A percentile compares a stretch with the other conserved stretches of the same genome.
Conservation (phyloP, 2,113 vertebrate species). For the Nothoprocta perdicaria region DNA sequence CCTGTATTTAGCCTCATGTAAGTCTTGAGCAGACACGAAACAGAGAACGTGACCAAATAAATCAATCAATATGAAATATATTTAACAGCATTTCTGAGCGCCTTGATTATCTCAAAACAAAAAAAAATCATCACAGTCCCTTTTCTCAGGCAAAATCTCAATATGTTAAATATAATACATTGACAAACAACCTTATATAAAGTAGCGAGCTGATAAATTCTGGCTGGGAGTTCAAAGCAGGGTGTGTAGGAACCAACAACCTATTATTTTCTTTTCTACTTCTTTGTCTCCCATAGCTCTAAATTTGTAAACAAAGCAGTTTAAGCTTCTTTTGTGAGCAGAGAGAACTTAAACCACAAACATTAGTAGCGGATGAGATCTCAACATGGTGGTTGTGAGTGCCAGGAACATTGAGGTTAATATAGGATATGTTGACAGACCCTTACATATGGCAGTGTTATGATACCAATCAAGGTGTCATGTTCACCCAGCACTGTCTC, state of each 20-base stretch:
- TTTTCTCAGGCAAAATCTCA: background rate
- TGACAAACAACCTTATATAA: background rate
- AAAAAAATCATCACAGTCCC: background rate
- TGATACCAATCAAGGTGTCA: background rate
- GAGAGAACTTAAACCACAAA: background rate
- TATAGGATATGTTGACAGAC: constrained; percentile 1
- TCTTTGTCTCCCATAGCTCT: background rate
- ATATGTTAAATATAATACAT: background rate
- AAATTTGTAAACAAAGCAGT: background rate
- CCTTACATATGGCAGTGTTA: background rate
- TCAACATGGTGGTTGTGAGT: background rate
- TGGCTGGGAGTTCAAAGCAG: background rate
- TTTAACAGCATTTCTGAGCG: background rate
- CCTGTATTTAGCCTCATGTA: background rate
- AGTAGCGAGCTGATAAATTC: background rate
- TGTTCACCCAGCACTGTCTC: background rate
- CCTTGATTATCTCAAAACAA: background rate
- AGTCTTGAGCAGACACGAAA: background rate
- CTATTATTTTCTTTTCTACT: background rate
- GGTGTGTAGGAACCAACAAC: background rate
- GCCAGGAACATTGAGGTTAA: background rate
- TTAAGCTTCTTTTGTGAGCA: background rate
- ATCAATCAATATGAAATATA: background rate
- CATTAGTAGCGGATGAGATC: background rate
- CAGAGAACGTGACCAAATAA: background rate